These are phyloP conservation scores for Aldabrachelys gigantea DNA, from an alignment of 2,113 vertebrate genomes.

Conservation along the genomic window DNA sequence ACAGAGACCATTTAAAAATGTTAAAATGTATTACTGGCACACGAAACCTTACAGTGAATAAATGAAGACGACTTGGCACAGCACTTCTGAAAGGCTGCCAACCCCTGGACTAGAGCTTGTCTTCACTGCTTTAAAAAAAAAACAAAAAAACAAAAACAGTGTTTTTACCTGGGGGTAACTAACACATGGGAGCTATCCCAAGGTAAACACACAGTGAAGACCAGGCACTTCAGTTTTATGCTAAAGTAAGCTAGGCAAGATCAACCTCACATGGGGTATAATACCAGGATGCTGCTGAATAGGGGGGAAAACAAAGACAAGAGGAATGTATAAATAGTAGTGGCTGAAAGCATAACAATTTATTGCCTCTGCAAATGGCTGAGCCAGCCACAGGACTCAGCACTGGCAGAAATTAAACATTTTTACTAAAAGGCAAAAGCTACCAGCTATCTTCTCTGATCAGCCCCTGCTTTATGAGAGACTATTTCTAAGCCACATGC, in stretches of 20 bases:
- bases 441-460: neutral
- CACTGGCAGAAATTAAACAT: accelerated
- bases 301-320: accelerated
- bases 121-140: neutral
- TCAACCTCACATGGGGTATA: neutral
- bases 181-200: neutral
- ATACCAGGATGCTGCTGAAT: neutral
- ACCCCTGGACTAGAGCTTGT: neutral
- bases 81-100: too few species aligned
- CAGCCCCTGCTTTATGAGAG: neutral
- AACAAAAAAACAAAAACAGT: too few species aligned
- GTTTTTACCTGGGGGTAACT: neutral
- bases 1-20: too few species aligned
- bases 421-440: accelerated
- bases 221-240: neutral
- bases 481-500: neutral
- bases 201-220: neutral
- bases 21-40: too few species aligned
- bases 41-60: too few species aligned
- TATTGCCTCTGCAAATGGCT: accelerated
- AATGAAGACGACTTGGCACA: too few species aligned
- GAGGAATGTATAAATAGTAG: neutral
- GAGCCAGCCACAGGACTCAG: neutral
- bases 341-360: neutral
- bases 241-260: neutral